Base-by-base conservation (phyloP, 2,888 invertebrate genomes). In the Plutella xylostella region DNA sequence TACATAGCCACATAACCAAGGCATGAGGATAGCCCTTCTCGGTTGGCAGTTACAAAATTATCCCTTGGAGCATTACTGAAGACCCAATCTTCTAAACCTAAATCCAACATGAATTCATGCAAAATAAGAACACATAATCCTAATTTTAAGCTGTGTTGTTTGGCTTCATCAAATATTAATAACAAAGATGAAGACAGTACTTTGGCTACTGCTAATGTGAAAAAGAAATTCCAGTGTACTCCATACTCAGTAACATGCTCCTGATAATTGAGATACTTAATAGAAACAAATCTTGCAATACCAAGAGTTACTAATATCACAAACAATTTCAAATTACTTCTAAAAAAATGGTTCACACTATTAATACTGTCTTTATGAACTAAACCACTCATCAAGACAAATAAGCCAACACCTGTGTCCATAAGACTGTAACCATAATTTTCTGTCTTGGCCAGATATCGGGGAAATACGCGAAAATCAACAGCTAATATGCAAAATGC, bases 181-280 rank as follows among this genome's bases (percentile, higher is more conserved):
- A 91, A 72, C 34, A 92, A 58, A 7, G 89, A 51, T 1, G 89
- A 88, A 31, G 91, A 90, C 17, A 92, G 61, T 1, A 94, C 65
- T 74, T 94, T 96, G 15, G 95, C 90, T 33, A 90, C 74, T 2
- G 94, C 96, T 46, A 99, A 76, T 0, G 97, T 98, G 54, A 97
- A 90, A 72, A 98, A 99, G 68, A 99, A 99, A 74, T 99, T 99
- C 94, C 98, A 97, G 70, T 99, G 98, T 0, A 91, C 87, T 0
- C 99, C 99, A 83, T 99, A 99, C 69, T 99, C 99, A 0, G 92
- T 89, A 0, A 93, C 88, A 68, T 96, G 93, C 58, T 93, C 92
- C 46, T 94, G 92, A 69, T 99, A 98, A 53, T 92, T 88, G 1
- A 91, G 74, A 34, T 88, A 67, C 57, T 87, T 87, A 0, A 91